These are phyloP conservation scores for Tricholauxania praeusta DNA, from an alignment of 2,888 invertebrate species.

Conservation along the genomic window DNA sequence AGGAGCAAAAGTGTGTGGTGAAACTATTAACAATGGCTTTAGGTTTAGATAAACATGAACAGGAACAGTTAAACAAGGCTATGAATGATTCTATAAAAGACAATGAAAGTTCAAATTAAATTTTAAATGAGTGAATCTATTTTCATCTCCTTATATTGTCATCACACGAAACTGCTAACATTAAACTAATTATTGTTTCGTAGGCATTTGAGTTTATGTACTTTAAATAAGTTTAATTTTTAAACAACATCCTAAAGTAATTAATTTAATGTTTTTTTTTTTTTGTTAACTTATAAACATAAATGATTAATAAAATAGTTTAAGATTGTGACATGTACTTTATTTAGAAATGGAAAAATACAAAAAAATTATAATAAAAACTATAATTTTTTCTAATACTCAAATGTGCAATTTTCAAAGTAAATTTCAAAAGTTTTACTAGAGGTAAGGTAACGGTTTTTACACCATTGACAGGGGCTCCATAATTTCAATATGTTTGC, in stretches of 20 bases:
- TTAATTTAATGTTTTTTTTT: slow-evolving; percentile 22
- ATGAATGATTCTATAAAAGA: slow-evolving; percentile 53
- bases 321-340: slow-evolving; percentile 24
- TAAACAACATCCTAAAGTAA: slow-evolving; percentile 26
- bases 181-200: slow-evolving; percentile 12
- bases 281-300: slow-evolving; percentile 30
- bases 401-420: no score
- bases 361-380: slow-evolving; percentile 3
- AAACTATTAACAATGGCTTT: slow-evolving; percentile 83
- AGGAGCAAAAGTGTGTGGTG: slow-evolving; percentile 83
- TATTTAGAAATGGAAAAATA: neutral
- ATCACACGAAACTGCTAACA: no score
- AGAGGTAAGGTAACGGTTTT: no score
- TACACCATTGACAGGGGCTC: no score
- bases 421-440: no score
- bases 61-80: slow-evolving; percentile 57
- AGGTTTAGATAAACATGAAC: slow-evolving; percentile 70
- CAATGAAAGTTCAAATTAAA: slow-evolving; percentile 21
- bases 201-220: neutral
- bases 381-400: no score
- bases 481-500: no score
- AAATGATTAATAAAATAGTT: slow-evolving; percentile 12
- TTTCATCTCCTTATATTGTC: no score
- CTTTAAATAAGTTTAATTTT: slow-evolving; percentile 14
- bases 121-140: slow-evolving; percentile 1